Conservation (phyloP, 2,888 invertebrate species). For the Hydrotaea diabolus region DNA sequence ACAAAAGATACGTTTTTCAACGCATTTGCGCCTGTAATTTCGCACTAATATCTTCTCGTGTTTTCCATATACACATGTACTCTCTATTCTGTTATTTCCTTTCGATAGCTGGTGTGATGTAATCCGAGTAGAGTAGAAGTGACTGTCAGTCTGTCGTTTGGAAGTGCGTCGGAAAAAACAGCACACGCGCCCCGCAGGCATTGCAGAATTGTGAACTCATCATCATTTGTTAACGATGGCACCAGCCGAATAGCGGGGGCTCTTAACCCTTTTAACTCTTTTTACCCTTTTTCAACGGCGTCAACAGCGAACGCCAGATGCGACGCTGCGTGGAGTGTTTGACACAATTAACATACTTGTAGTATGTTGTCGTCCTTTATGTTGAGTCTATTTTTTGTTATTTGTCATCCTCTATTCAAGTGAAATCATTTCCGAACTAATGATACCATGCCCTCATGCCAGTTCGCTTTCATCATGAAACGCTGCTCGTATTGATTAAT, state of each 20-base stretch:
- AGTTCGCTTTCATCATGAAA: not conserved
- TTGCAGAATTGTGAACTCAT: constrained; percentile 15
- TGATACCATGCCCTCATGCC: not conserved
- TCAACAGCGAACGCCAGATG: not conserved
- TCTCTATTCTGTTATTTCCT: not conserved
- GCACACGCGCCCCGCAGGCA: not conserved
- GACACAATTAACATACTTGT: constrained; percentile 10
- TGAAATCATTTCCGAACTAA: constrained; percentile 17
- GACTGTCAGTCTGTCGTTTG: too few species aligned
- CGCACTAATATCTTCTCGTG: constrained; percentile 50
- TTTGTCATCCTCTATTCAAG: not conserved
- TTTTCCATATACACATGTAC: not conserved
- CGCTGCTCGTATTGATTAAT: constrained; percentile 20
- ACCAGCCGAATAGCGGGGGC: not conserved
- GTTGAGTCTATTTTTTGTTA: not conserved
- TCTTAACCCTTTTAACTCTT: not conserved
- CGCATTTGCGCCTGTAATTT: constrained; percentile 44
- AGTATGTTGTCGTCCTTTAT: constrained; percentile 6
- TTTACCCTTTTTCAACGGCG: not conserved
- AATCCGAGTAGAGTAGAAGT: not conserved
- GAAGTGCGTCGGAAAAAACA: not conserved
- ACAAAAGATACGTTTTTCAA: not conserved
- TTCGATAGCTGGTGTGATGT: not conserved
- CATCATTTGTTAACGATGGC: constrained; percentile 21
- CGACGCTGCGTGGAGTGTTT: not conserved